Evolutionary conservation across 2,888 invertebrate genomes (phyloP).

Genomic region (Campoplex capitator): DNA sequence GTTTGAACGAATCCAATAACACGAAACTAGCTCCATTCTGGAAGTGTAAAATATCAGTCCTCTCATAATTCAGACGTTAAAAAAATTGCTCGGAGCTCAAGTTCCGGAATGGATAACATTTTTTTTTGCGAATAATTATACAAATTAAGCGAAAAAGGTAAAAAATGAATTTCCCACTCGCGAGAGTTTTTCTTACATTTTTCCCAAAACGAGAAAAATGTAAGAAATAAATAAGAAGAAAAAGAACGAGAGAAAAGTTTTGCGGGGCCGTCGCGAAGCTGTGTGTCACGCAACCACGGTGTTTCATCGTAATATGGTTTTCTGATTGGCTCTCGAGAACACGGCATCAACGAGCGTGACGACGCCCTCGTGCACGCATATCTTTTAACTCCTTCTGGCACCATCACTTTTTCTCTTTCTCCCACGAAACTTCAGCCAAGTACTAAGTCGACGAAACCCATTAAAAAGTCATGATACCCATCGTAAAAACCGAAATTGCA

Average conservation of each 20-base stretch:
- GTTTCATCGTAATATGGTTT: constrained; percentile 29
- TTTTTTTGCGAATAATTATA: constrained; percentile 4
- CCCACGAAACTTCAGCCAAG: constrained; percentile 17
- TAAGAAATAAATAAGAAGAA: constrained; percentile 75
- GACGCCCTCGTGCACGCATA: constrained; percentile 71
- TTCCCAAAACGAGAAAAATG: constrained; percentile 65
- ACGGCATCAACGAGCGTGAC: constrained; percentile 62
- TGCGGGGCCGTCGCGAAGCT: constrained; percentile 71
- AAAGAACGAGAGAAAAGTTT: constrained; percentile 79
- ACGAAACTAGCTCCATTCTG: too few species aligned
- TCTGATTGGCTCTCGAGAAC: constrained; percentile 65
- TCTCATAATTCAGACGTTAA: background rate
- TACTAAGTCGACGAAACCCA: constrained; percentile 14
- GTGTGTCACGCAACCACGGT: constrained; percentile 66
- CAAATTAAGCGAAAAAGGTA: constrained; percentile 4
- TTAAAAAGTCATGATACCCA: background rate
- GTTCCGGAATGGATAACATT: background rate
- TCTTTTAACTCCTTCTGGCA: constrained; percentile 47
- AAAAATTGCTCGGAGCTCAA: background rate
- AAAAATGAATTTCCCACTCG: constrained; percentile 23
- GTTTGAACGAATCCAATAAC: too few species aligned
- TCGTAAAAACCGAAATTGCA: constrained; percentile 8
- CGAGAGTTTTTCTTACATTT: too few species aligned
- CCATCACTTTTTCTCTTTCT: constrained; percentile 14
- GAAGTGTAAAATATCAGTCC: background rate